Evolutionary conservation across 2,113 vertebrate genomes (phyloP), one percentile per base, ranked within the genome.

Genomic region (Australoheros scitulus): DNA sequence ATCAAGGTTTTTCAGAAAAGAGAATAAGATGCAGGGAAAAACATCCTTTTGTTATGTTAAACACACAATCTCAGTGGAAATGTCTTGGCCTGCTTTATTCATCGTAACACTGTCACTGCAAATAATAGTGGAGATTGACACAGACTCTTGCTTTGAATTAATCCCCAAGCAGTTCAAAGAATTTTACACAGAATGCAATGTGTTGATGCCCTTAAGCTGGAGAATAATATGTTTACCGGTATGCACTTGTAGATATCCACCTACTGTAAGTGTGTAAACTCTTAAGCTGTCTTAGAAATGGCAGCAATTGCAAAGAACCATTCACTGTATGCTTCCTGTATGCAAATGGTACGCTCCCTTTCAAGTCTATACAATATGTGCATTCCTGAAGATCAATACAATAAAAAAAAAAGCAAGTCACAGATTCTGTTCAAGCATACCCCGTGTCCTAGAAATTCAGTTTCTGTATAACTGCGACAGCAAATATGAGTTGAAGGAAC

Each of bases 41-140:
- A 89, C 93, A 92, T 78, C 80, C 92, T 84, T 94, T 94, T 95
- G 93, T 95, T 89, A 94, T 95, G 94, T 93, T 92, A 94, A 95
- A 91, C 85, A 86, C 10, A 34, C 76, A 80, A 84, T 87, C 87
- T 91, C 80, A 77, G 76, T 83, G 86, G 85, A 91, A 92, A 94
- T 91, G 87, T 92, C 88, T 92, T 41, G 81, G 84, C 76, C 86
- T 61, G 88, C 91, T 92, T 92, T 92, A 85, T 92, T 92, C 91
- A 81, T 82, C 70, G 88, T 15, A 88, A 92, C 94, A 92, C 81
- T 94, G 92, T 93, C 87, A 87, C 85, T 8, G 22, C 7, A 24
- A 90, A 93, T 90, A 94, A 92, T 91, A 79, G 89, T 11, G 3
- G 61, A 79, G 91, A 93, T 88, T 93, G 93, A 94, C 92, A 93